A percentile compares a stretch with the other conserved stretches of the same genome.
Conservation (phyloP, 2,888 invertebrate species). For the Gasteruption jaculator region DNA sequence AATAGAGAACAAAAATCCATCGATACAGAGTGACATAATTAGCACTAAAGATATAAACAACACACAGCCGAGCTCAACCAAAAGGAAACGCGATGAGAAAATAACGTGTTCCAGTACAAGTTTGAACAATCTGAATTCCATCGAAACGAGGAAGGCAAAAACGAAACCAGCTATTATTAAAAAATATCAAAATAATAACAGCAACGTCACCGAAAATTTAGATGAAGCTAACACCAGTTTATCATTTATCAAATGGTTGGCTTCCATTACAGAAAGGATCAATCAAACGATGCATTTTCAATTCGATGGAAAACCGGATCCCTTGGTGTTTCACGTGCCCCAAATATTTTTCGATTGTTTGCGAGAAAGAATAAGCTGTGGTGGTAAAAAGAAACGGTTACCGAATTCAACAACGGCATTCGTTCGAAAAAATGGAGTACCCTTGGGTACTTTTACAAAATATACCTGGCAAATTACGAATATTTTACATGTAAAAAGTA, state of each 20-base stretch:
- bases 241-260: slow-evolving; percentile 67
- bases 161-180: slow-evolving; percentile 38
- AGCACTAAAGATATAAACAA: slow-evolving; percentile 17
- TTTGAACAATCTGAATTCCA: slow-evolving; percentile 40
- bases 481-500: slow-evolving; percentile 66
- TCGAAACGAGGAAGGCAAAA: slow-evolving; percentile 40
- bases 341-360: slow-evolving; percentile 69
- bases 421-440: slow-evolving; percentile 58
- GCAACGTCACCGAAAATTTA: slow-evolving; percentile 35
- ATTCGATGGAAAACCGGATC: slow-evolving; percentile 63
- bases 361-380: slow-evolving; percentile 65
- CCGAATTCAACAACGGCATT: slow-evolving; percentile 64
- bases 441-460: slow-evolving; percentile 64
- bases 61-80: slow-evolving; percentile 28
- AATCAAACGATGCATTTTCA: slow-evolving; percentile 72
- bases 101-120: slow-evolving; percentile 23
- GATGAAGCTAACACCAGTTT: slow-evolving; percentile 48
- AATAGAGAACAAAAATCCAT: slow-evolving; percentile 30
- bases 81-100: slow-evolving; percentile 43
- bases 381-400: slow-evolving; percentile 61
- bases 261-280: slow-evolving; percentile 71
- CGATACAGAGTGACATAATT: slow-evolving; percentile 28
- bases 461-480: slow-evolving; percentile 71
- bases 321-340: slow-evolving; percentile 67
- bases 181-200: slow-evolving; percentile 42